A percentile compares a stretch with the other conserved stretches of the same genome.
Conservation (phyloP, 2,888 invertebrate genomes). For the Cryptocephalus primarius region DNA sequence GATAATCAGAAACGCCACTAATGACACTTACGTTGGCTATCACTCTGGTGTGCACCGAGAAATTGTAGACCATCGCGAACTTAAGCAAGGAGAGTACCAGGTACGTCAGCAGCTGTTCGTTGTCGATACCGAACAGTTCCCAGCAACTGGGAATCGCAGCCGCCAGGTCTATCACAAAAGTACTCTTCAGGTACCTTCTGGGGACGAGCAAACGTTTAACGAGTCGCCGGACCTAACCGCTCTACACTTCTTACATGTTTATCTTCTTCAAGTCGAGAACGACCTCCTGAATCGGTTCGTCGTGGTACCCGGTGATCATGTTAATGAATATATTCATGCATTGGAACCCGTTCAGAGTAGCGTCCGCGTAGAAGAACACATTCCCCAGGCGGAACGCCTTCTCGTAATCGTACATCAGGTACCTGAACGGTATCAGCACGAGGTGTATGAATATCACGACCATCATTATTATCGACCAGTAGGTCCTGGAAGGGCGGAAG, state of each 20-base stretch:
- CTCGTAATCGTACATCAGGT: conserved; percentile 11
- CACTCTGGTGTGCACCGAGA: conserved; percentile 13
- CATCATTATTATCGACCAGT: conserved; percentile 20
- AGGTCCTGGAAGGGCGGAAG: conserved; percentile 11
- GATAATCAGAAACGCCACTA: neutral
- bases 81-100: conserved; percentile 10
- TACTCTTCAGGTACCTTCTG: conserved; percentile 13
- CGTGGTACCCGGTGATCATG: conserved; percentile 24
- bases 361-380: conserved; percentile 6
- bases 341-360: conserved; percentile 11
- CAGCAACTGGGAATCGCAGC: conserved; percentile 10
- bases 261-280: conserved; percentile 19
- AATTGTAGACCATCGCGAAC: conserved; percentile 13
- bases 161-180: conserved; percentile 11
- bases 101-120: conserved; percentile 1
- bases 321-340: conserved; percentile 17
- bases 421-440: conserved; percentile 18
- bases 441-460: conserved; percentile 17
- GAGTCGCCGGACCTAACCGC: no score
- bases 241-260: conserved; percentile 12
- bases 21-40: conserved; percentile 14
- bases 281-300: conserved; percentile 24
- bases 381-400: neutral
- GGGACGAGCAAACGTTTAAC: conserved; percentile 3
- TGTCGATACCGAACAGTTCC: conserved; percentile 4